Evolutionary conservation across 2,888 invertebrate genomes (phyloP).

Genomic region (Yponomeuta sedellus): DNA sequence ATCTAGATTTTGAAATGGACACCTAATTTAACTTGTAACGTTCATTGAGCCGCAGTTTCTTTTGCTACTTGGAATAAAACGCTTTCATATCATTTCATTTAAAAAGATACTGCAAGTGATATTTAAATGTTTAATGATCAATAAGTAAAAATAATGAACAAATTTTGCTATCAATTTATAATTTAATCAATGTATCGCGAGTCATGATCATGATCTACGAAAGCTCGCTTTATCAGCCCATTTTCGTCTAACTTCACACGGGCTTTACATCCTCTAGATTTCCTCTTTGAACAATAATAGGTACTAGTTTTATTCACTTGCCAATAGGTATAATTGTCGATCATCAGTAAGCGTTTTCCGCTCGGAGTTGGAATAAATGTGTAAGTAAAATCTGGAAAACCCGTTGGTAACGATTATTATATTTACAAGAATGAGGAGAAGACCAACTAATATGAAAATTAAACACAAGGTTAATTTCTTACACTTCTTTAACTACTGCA

Average conservation of each 20-base stretch:
- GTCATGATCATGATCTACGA: not conserved
- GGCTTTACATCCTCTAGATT: constrained; percentile 15
- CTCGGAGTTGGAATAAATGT: not conserved
- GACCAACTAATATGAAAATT: no score
- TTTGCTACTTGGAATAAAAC: no score
- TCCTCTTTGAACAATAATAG: constrained; percentile 21
- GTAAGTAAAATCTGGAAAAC: not conserved
- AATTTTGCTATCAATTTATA: not conserved
- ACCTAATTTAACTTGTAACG: no score
- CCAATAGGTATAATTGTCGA: not conserved
- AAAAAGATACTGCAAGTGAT: no score
- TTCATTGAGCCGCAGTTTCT: no score
- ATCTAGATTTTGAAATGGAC: no score
- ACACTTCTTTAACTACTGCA: no score
- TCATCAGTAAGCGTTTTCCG: constrained; percentile 1
- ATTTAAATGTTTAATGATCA: not conserved
- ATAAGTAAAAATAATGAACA: not conserved
- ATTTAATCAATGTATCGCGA: not conserved
- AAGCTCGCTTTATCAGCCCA: not conserved
- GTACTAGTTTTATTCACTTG: constrained; percentile 22
- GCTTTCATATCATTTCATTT: no score
- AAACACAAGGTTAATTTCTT: no score
- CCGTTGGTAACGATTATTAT: not conserved
- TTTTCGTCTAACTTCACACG: not conserved
- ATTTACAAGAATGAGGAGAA: no score